Evolutionary conservation across 1,140 invertebrate genomes (phyloP), one percentile per base, ranked within the genome.

Genomic region (Trichogramma pretiosum): DNA sequence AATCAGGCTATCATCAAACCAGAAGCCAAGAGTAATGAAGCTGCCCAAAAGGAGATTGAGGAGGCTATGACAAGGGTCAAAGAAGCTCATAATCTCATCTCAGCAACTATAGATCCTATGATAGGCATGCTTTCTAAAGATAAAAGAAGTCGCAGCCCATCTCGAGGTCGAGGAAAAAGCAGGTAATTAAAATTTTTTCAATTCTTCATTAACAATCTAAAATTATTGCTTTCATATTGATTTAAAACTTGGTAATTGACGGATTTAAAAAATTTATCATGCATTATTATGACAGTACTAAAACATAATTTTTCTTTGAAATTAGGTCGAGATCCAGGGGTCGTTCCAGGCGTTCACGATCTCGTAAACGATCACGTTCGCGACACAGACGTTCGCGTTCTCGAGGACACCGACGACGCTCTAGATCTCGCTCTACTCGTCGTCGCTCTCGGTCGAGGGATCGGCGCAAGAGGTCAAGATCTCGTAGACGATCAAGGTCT

Each of bases 61-160:
- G 93, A 96, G 65, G 93, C 93, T 0, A 94, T 98, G 92, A 90
- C 90, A 23, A 77, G 93, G 53, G 91, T 95, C 0, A 94, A 94
- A 61, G 92, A 97, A 73, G 91, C 92, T 0, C 91, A 95, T 65
- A 92, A 87, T 64, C 77, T 93, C 48, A 94, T 95, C 42, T 89
- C 90, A 8, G 89, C 89, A 11, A 87, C 91, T 7, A 93, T 94
- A 55, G 89, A 93, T 74, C 89, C 89, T 19, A 84, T 89, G 42
- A 88, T 89, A 56, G 85, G 86, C 3, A 80, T 89, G 72, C 60
- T 89, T 9, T 85, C 85, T 1, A 89, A 89, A 66, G 86, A 90
- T 48, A 89, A 89, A 60, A 73, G 84, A 51, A 80, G 82, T 60
- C 67, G 74, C 14, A 70, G 79, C 2, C 76, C 79, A 3, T 77